These are phyloP conservation scores for Margarornis squamiger DNA, from an alignment of 2,797 vertebrate species.

Conservation along the genomic window DNA sequence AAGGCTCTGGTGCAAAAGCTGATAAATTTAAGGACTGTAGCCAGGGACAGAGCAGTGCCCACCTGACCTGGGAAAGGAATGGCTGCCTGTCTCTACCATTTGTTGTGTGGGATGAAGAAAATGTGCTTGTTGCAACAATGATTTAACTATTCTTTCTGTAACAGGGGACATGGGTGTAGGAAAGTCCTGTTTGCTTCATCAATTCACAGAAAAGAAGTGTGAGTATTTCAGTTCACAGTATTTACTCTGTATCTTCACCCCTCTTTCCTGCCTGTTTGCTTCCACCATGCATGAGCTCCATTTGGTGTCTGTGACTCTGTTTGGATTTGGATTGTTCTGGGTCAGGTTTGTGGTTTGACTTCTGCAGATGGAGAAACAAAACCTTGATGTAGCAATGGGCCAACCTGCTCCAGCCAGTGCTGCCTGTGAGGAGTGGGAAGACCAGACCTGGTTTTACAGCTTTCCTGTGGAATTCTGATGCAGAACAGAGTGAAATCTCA, in stretches of 20 bases:
- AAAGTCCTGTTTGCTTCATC: constrained; percentile 99
- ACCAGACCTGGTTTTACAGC: background rate
- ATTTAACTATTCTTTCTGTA: constrained; percentile 42
- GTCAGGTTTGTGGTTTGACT: background rate
- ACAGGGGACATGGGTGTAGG: constrained; percentile 98
- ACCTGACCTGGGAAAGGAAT: background rate
- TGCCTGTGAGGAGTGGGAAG: background rate
- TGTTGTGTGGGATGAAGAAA: background rate
- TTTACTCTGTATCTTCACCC: background rate
- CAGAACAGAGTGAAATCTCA: background rate
- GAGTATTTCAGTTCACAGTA: constrained; percentile 73
- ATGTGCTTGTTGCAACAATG: background rate
- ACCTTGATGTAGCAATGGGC: background rate
- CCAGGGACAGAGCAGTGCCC: background rate
- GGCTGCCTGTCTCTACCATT: background rate
- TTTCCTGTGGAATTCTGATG: background rate
- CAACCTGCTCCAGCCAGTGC: background rate
- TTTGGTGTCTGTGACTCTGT: background rate
- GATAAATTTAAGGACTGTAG: background rate
- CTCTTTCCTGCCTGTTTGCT: background rate
- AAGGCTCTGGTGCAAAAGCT: background rate
- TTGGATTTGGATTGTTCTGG: background rate
- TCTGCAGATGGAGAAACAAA: background rate
- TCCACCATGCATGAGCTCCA: background rate
- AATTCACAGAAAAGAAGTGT: constrained; percentile 99